A percentile compares a stretch with the other conserved stretches of the same genome.
Evolutionary conservation across 2,113 vertebrate species (phyloP).

Genomic region (Lota lota): DNA sequence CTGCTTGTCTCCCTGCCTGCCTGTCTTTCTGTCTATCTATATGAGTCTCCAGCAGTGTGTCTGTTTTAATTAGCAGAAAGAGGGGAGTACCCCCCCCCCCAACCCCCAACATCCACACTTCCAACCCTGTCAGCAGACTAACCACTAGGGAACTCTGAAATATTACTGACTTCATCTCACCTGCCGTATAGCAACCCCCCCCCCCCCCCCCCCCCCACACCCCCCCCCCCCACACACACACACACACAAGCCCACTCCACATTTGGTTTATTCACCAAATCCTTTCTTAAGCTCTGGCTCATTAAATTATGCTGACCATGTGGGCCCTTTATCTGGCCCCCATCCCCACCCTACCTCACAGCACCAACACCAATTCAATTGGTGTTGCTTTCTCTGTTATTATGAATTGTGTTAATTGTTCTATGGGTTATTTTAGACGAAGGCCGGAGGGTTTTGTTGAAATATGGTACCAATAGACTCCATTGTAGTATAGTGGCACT

Average conservation of each 20-base stretch:
- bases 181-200: not conserved
- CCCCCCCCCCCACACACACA: constrained; percentile 14
- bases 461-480: no score
- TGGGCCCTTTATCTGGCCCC: constrained; percentile 24
- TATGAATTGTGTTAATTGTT: no score
- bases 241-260: constrained; percentile 50
- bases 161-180: constrained; percentile 55
- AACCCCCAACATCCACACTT: not conserved
- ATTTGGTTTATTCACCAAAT: constrained; percentile 55
- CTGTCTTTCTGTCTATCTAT: no score
- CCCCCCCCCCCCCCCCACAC: constrained; percentile 12
- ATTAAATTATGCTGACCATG: constrained; percentile 56
- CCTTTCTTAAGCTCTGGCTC: constrained; percentile 51
- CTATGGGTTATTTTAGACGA: no score
- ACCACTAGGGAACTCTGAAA: constrained; percentile 58
- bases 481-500: no score
- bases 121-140: constrained; percentile 41
- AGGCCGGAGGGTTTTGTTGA: no score
- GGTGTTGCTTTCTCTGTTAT: constrained; percentile 12
- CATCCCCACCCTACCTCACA: not conserved
- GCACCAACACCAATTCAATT: constrained; percentile 32
- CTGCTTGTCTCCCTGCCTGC: no score
- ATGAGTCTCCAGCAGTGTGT: not conserved
- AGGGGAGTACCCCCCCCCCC: not conserved
- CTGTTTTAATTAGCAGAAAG: not conserved